Percentiles rank a stretch among this genome's conserved stretches.
These are phyloP conservation scores for Oligia fasciuncula DNA, from an alignment of 2,888 invertebrate species.

Conservation along the genomic window DNA sequence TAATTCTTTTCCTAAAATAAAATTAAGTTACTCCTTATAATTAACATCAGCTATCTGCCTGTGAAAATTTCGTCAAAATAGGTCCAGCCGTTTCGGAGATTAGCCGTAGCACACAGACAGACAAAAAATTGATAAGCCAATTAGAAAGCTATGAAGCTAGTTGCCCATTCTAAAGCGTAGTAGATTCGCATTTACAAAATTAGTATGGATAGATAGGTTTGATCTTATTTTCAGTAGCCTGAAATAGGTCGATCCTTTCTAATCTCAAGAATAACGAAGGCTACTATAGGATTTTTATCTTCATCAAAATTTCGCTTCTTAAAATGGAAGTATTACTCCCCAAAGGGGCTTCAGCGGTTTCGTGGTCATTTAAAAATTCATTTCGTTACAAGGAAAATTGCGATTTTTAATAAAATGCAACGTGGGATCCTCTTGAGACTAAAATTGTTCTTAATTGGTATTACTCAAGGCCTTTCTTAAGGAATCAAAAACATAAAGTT, in stretches of 20 bases:
- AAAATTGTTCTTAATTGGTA: slow-evolving; percentile 20
- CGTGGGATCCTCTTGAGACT: slow-evolving; percentile 22
- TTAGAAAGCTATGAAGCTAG: too few species aligned
- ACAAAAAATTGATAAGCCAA: background rate
- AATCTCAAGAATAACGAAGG: slow-evolving; percentile 34
- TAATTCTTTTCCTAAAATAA: too few species aligned
- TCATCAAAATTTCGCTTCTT: slow-evolving; percentile 52
- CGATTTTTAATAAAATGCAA: slow-evolving; percentile 58
- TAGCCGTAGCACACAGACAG: too few species aligned
- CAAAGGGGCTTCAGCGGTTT: slow-evolving; percentile 54
- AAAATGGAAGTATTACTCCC: slow-evolving; percentile 44
- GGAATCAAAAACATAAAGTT: too few species aligned
- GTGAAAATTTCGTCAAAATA: too few species aligned
- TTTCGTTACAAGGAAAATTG: slow-evolving; percentile 58
- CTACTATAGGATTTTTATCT: slow-evolving; percentile 22
- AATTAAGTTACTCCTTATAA: too few species aligned
- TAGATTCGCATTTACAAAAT: background rate
- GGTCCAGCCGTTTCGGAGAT: too few species aligned
- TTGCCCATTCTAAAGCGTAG: background rate
- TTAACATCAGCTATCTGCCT: too few species aligned
- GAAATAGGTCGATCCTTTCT: slow-evolving; percentile 26
- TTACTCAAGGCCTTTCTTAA: slow-evolving; percentile 11
- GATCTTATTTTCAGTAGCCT: background rate
- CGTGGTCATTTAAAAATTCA: slow-evolving; percentile 59
- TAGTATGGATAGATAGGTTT: background rate